Conservation (phyloP, 2,888 invertebrate species). For the Idaea straminata region DNA sequence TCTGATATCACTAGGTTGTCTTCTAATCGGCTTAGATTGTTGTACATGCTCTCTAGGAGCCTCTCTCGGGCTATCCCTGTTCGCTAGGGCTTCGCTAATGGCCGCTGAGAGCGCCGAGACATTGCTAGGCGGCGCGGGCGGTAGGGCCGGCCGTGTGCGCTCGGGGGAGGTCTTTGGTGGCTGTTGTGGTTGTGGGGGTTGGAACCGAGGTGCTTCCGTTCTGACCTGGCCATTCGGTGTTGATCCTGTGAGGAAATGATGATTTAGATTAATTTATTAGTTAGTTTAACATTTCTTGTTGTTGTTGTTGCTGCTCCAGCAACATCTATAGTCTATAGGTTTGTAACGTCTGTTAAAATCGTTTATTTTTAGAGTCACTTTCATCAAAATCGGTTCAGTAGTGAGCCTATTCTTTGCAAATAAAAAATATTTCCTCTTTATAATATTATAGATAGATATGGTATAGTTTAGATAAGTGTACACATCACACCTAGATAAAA, state of each 20-base stretch:
- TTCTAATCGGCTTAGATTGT: slow-evolving; percentile 50
- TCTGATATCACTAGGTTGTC: slow-evolving; percentile 66
- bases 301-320: too few relatives aligned
- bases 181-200: slow-evolving; percentile 51
- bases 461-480: too few relatives aligned
- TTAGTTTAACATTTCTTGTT: too few relatives aligned
- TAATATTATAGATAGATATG: too few relatives aligned
- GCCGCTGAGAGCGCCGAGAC: slow-evolving; percentile 64
- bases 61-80: slow-evolving; percentile 41
- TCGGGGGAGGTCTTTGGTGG: slow-evolving; percentile 58
- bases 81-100: slow-evolving; percentile 59
- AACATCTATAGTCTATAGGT: too few relatives aligned
- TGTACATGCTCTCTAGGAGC: slow-evolving; percentile 63
- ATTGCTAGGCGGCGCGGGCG: slow-evolving; percentile 42
- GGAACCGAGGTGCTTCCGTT: slow-evolving; percentile 59
- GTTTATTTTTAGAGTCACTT: too few relatives aligned
- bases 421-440: too few relatives aligned
- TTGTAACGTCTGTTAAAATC: too few relatives aligned
- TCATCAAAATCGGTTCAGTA: too few relatives aligned
- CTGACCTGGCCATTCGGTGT: slow-evolving; percentile 67
- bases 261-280: background rate
- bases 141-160: slow-evolving; percentile 44
- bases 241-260: slow-evolving; percentile 39
- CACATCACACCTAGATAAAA: too few relatives aligned
- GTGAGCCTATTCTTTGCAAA: too few relatives aligned